Conservation (phyloP, 2,888 invertebrate species). For the Drosophila anomalata region DNA sequence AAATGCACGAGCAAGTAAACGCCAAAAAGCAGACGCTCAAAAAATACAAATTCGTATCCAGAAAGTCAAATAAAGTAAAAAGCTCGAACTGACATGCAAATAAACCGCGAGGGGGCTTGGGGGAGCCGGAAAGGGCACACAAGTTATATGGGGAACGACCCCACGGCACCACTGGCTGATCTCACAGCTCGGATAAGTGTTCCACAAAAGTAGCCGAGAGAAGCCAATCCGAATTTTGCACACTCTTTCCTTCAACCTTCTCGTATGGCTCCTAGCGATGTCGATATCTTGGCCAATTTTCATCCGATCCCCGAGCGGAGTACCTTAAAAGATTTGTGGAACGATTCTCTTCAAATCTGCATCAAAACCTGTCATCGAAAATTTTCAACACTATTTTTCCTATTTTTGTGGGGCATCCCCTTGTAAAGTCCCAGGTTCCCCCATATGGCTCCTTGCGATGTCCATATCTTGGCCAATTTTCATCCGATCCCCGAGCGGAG, state of each 20-base stretch:
- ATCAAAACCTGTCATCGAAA: neutral
- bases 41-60: conserved; percentile 59
- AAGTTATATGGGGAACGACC: conserved; percentile 69
- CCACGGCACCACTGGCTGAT: conserved; percentile 51
- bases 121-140: conserved; percentile 54
- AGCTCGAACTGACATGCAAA: conserved; percentile 46
- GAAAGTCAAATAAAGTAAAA: conserved; percentile 34
- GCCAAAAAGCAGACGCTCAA: conserved; percentile 46
- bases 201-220: conserved; percentile 11
- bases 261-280: neutral
- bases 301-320: neutral
- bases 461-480: too few species aligned
- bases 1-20: conserved; percentile 32
- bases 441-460: too few species aligned
- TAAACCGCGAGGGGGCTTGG: conserved; percentile 8
- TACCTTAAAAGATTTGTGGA: neutral
- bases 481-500: neutral
- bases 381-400: too few species aligned
- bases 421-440: too few species aligned
- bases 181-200: conserved; percentile 63
- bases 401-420: too few species aligned
- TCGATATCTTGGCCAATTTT: neutral
- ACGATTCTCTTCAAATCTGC: neutral
- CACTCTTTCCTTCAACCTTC: too few species aligned
- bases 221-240: too few species aligned